Evolutionary conservation across 2,797 vertebrate species (phyloP), one percentile per base, ranked within the genome.

Genomic region (Chromis chromis): DNA sequence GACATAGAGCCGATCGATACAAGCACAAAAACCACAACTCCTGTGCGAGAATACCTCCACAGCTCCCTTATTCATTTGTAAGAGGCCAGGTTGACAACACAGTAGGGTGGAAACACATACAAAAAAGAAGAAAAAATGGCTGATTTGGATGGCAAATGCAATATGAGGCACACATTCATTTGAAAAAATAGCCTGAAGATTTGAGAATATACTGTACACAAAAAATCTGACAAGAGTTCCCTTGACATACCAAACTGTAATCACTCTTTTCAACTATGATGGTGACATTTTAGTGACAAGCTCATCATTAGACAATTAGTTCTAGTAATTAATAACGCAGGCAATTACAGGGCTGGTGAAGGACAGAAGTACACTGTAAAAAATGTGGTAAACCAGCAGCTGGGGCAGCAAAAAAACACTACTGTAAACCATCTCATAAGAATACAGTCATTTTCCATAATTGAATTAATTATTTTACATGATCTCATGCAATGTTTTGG

Each of bases 221-320:
- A 39, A 75, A 16, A 48, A 67, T 16, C n/a, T 16, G 36, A 72
- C 56, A 31, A 21, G 22, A 65, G 50, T 81, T n/a, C 83, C 84
- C 77, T 31, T 5, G 65, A 77, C 60, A 64, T 60, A 25, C 31
- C 54, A 74, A 69, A 71, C 74, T 80, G 78, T 85, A 88, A 90
- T 92, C 78, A 74, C 82, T 81, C 72, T 67, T 80, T 83, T 83
- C 74, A 78, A 65, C 62, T 71, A 27, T 3, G 46, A 76, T 69
- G 74, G 56, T 80, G 72, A 88, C 78, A 88, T 82, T 83, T 79
- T 61, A 74, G 70, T 81, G 79, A 88, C 87, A 87, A 70, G 80
- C 85, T 89, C 74, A 83, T 91, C 76, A 81, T 89, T 71, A 58
- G 57, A 70, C 79, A 87, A 92, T 93, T 83, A 89, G 74, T 86